A percentile compares a stretch with the other conserved stretches of the same genome.
These are phyloP conservation scores for Enteromius paludinosus DNA, from an alignment of 2,797 vertebrate genomes.

Conservation along the genomic window DNA sequence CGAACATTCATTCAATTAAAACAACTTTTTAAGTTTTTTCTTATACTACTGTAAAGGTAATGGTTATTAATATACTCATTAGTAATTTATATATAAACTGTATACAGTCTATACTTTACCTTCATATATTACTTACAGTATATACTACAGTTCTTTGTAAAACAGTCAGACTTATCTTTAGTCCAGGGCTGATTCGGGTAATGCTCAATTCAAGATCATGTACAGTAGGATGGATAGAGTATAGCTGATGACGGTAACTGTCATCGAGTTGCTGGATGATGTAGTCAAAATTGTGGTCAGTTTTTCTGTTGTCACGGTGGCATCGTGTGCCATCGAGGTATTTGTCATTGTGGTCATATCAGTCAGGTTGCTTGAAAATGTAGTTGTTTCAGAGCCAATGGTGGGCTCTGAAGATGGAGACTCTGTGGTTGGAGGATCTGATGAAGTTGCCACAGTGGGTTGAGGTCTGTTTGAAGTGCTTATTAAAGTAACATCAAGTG, in stretches of 20 bases:
- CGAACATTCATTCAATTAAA: background rate
- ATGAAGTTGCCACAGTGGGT: background rate
- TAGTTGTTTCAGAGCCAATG: background rate
- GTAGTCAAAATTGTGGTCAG: background rate
- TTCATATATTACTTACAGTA: background rate
- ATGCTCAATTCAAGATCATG: background rate
- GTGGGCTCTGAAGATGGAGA: background rate
- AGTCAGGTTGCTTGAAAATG: background rate
- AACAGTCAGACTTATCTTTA: background rate
- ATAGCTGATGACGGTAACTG: constrained; percentile 49
- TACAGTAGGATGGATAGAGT: constrained; percentile 45
- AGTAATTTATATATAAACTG: background rate
- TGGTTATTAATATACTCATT: background rate
- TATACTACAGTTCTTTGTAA: background rate
- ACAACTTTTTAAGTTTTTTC: background rate
- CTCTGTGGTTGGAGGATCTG: background rate
- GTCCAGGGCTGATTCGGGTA: background rate
- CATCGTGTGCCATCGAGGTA: accelerated
- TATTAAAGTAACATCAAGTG: background rate
- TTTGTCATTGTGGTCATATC: background rate
- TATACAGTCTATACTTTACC: background rate
- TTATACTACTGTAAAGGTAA: background rate
- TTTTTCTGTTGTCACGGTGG: background rate
- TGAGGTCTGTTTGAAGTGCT: background rate
- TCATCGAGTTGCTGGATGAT: constrained; percentile 33